Conservation (phyloP, 2,797 vertebrate species). For the Pantherophis alleghaniensis region DNA sequence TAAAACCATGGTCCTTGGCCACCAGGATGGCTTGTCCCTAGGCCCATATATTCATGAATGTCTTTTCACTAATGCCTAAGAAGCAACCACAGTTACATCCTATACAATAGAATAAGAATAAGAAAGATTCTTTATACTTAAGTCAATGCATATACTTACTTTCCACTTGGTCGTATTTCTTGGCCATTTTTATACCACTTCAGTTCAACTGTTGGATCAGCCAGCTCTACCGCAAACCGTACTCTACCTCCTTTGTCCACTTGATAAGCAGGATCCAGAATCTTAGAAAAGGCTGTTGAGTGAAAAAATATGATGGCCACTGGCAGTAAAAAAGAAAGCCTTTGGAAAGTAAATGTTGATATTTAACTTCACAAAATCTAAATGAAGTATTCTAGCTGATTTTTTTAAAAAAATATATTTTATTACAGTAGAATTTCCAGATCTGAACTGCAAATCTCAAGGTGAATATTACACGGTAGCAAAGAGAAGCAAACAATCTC, state of each 20-base stretch:
- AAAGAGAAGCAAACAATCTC: not conserved
- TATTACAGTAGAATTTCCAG: not conserved
- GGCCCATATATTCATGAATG: not conserved
- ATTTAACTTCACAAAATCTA: not conserved
- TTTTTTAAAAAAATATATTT: not conserved
- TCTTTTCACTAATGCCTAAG: not conserved
- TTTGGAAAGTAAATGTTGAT: not conserved
- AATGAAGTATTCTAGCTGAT: not conserved
- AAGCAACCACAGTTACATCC: not conserved
- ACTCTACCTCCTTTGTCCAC: constrained; percentile 95
- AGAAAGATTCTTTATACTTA: not conserved
- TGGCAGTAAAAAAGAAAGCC: not conserved
- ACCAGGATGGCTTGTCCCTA: not conserved
- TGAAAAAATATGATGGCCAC: constrained; percentile 8
- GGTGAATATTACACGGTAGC: not conserved
- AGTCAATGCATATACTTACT: constrained; percentile 78
- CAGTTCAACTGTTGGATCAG: constrained; percentile 94
- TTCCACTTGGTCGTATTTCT: constrained; percentile 92
- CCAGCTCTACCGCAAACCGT: constrained; percentile 89
- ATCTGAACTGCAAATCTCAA: not conserved
- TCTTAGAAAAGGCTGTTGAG: constrained; percentile 90
- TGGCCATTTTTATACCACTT: constrained; percentile 99
- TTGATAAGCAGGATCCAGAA: constrained; percentile 94
- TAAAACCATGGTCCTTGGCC: not conserved
- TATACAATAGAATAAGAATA: not conserved